These are phyloP conservation scores for Setipinna tenuifilis DNA, from an alignment of 2,797 vertebrate species.

Conservation along the genomic window DNA sequence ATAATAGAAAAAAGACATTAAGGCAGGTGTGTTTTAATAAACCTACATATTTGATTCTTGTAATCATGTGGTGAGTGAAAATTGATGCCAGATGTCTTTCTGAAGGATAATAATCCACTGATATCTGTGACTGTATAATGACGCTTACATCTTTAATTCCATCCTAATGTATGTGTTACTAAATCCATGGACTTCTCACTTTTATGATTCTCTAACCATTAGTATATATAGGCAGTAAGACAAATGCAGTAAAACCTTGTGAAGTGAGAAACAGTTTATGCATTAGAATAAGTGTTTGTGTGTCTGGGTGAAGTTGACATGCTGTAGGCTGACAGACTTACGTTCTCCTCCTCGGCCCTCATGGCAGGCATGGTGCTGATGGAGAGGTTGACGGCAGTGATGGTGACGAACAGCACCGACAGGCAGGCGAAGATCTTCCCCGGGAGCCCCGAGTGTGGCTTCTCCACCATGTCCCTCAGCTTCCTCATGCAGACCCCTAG, in stretches of 20 bases:
- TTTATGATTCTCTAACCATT: no score
- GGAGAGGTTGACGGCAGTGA: conserved; percentile 95
- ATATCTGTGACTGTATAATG: no score
- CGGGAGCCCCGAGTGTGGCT: conserved; percentile 94
- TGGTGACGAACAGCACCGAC: conserved; percentile 95
- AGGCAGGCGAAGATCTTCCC: conserved; percentile 98
- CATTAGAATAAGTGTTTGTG: neutral
- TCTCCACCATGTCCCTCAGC: conserved; percentile 97
- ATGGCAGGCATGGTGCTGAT: conserved; percentile 98
- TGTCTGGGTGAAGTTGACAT: neutral
- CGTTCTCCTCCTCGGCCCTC: conserved; percentile 87
- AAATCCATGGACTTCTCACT: no score
- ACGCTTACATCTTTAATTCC: no score
- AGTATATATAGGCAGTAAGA: no score
- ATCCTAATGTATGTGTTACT: no score
- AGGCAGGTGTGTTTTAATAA: neutral
- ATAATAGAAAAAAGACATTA: neutral
- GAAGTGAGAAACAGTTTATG: neutral
- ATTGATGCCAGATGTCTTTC: neutral
- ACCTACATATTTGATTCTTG: neutral
- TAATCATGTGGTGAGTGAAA: neutral
- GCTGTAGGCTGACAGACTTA: no score
- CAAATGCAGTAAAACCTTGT: no score
- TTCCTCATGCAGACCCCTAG: conserved; percentile 84
- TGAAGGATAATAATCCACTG: neutral